Evolutionary conservation across 2,797 vertebrate species (phyloP), one percentile per base, ranked within the genome.

Genomic region (Todus mexicanus): DNA sequence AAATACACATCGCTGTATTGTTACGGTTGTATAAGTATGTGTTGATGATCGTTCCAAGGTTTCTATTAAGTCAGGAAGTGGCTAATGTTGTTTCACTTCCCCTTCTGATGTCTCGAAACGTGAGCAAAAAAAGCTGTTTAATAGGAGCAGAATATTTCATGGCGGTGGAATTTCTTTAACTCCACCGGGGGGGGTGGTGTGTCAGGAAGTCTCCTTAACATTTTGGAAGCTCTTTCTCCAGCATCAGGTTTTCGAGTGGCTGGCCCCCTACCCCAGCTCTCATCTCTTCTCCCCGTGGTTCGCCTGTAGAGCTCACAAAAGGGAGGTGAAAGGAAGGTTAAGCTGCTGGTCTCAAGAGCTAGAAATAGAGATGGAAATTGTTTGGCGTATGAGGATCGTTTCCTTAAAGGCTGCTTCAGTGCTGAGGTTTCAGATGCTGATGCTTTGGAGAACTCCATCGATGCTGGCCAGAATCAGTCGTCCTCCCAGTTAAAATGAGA

Each of bases 271-370:
- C 75, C 65, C 75, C 87, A 85, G 47, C 72, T 90, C 82, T 94
- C 82, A 81, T 91, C 81, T 94, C 59, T 66, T 90, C 74, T 56
- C 84, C 59, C 63, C 1, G 20, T 60, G 59, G 65, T 75, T 95
- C 1, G 40, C 85, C 47, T 72, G 48, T 25, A 80, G 63, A 72
- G 53, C 66, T 93, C 63, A 61, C 66, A 92, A 78, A 95, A 87
- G 76, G 73, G 84, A 96, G 82, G 89, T 93, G 89, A 93, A 84
- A 45, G 45, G 37, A 48, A 94, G 93, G 92, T 93, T 95, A 94
- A 96, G 92, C 78, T 93, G 72, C 73, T 81, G 72, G 69, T 94
- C 81, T 89, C 59, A 21, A 65, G 81, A 83, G 75, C 75, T 77
- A 25, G 61, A 95, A 92, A 84, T 16, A 89, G 78, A 89, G 84